These are phyloP conservation scores for Meiosimyza decipiens DNA, from an alignment of 2,888 invertebrate species.

Conservation along the genomic window DNA sequence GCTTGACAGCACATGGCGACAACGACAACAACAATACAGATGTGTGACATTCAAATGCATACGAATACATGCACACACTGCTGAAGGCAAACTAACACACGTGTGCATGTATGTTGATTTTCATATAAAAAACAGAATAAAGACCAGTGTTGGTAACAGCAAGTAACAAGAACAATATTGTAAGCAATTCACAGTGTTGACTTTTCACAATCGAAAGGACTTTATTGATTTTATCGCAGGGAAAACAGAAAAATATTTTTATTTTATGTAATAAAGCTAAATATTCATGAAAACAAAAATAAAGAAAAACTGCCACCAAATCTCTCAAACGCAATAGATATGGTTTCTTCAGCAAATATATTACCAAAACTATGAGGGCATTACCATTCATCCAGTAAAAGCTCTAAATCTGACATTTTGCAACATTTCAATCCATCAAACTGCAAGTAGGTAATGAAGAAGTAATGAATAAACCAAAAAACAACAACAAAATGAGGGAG, in stretches of 20 bases:
- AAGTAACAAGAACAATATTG: background rate
- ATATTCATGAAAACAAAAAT: too few relatives aligned
- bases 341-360: too few relatives aligned
- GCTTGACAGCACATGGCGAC: background rate
- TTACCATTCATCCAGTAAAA: too few relatives aligned
- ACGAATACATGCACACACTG: background rate
- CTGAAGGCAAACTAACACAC: background rate
- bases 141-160: background rate
- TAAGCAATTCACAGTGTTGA: background rate
- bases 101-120: background rate
- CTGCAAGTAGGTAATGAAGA: background rate
- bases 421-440: background rate
- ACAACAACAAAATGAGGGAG: constrained; percentile 7
- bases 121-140: background rate
- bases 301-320: too few relatives aligned
- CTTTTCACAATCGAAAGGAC: background rate
- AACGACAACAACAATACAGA: constrained; percentile 6
- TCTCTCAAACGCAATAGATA: too few relatives aligned
- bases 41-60: background rate
- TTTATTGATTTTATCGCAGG: too few relatives aligned
- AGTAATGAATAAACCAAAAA: background rate
- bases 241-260: too few relatives aligned
- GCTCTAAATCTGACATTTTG: too few relatives aligned
- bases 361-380: too few relatives aligned
- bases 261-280: too few relatives aligned